These are phyloP conservation scores for Drosophila sechellia DNA, from an alignment of 1,140 invertebrate species.

Conservation along the genomic window DNA sequence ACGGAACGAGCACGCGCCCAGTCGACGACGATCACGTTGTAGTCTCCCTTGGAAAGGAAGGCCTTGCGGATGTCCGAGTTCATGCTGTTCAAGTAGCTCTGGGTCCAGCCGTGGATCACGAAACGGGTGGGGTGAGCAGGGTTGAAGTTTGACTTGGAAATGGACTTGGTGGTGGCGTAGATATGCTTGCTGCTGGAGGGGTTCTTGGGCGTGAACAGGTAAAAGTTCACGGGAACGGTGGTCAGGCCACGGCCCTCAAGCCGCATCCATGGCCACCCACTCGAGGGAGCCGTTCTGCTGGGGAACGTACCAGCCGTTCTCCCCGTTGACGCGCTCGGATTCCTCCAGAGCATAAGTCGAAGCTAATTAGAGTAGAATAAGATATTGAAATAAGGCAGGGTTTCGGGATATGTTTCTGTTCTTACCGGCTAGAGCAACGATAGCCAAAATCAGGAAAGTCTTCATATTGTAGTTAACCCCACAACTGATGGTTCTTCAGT, in stretches of 20 bases:
- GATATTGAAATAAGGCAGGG: neutral
- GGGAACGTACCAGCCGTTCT: conserved; percentile 81
- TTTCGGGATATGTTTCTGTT: neutral
- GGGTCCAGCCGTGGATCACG: conserved; percentile 80
- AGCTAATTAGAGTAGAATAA: conserved; percentile 13
- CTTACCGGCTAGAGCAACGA: conserved; percentile 25
- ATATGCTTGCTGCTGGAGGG: conserved; percentile 64
- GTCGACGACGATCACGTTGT: conserved; percentile 87
- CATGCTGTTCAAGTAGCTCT: conserved; percentile 53
- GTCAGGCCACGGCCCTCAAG: conserved; percentile 49
- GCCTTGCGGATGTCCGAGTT: conserved; percentile 78
- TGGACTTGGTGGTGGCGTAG: conserved; percentile 52
- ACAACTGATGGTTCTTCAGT: conserved; percentile 20
- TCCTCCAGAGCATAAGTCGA: conserved; percentile 59
- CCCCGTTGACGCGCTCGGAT: conserved; percentile 67
- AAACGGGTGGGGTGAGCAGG: conserved; percentile 49
- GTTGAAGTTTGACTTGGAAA: conserved; percentile 27
- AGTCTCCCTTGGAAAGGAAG: conserved; percentile 85
- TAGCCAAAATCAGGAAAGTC: conserved; percentile 27
- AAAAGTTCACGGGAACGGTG: conserved; percentile 65
- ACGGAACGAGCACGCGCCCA: conserved; percentile 86
- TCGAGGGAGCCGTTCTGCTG: conserved; percentile 61
- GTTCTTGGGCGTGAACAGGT: conserved; percentile 66
- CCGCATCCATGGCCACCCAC: conserved; percentile 73
- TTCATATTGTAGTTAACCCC: conserved; percentile 27